phyloP scores from a whole-genome alignment of 2,888 invertebrate genomes.

The Cerceris rybyensis region DNA sequence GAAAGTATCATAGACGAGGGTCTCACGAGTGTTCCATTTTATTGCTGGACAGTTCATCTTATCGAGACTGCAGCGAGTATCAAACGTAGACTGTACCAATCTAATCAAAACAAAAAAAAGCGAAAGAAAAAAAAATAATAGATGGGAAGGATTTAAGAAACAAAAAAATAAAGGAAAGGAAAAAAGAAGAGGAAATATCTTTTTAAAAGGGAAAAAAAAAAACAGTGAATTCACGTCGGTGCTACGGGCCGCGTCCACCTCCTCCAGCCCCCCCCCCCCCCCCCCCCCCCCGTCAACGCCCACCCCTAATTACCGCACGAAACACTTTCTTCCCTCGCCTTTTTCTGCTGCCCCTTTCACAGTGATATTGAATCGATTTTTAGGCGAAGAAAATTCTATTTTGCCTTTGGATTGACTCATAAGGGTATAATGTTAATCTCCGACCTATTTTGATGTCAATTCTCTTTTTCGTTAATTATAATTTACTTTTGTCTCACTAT shows the following conservation, averaged over 20 bases:
- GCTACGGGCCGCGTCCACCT: conserved; percentile 69
- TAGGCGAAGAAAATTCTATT: conserved; percentile 14
- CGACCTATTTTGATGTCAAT: no score
- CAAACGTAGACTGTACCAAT: conserved; percentile 82
- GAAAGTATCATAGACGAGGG: conserved; percentile 59
- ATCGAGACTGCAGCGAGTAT: conserved; percentile 80
- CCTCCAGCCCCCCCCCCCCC: background rate
- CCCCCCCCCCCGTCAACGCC: background rate
- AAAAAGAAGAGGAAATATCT: conserved; percentile 53
- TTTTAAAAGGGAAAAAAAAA: conserved; percentile 69
- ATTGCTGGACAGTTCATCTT: conserved; percentile 76
- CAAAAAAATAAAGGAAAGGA: conserved; percentile 61
- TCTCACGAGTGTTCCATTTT: conserved; percentile 79
- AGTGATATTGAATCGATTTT: conserved; percentile 50
- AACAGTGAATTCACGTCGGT: conserved; percentile 76
- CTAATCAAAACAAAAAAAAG: conserved; percentile 79
- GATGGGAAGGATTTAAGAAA: conserved; percentile 39
- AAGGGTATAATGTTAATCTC: no score
- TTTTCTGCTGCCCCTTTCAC: conserved; percentile 42
- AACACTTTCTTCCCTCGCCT: background rate
- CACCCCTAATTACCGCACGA: background rate
- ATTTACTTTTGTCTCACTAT: no score
- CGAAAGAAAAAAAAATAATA: conserved; percentile 38
- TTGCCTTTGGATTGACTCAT: no score
- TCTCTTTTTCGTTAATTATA: no score